Evolutionary conservation across 2,113 vertebrate genomes (phyloP).

Genomic region (Zosterops pallidus): DNA sequence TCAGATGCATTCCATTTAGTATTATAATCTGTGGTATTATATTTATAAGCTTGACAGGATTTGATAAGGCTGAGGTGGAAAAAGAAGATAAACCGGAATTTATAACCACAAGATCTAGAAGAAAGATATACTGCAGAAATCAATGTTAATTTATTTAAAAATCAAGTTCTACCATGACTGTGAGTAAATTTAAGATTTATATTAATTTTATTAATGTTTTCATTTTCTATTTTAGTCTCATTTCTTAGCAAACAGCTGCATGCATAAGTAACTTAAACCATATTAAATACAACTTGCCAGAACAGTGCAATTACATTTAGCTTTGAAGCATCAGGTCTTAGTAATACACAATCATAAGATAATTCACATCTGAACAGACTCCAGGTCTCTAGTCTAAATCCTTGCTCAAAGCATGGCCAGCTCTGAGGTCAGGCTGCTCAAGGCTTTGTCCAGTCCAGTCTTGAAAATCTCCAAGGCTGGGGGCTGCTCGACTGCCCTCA

Average conservation of each 20-base stretch:
- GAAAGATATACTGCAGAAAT: not conserved
- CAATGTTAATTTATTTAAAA: not conserved
- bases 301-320: not conserved
- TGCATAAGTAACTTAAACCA: not conserved
- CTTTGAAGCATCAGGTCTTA: not conserved
- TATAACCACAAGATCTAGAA: not conserved
- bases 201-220: not conserved
- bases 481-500: not conserved
- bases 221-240: not conserved
- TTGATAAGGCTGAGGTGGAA: not conserved
- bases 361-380: not conserved
- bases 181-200: not conserved
- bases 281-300: not conserved
- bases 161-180: not conserved
- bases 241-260: not conserved
- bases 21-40: not conserved
- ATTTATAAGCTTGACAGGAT: not conserved
- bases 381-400: not conserved
- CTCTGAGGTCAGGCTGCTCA: not conserved
- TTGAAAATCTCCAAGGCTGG: not conserved
- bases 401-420: not conserved
- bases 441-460: not conserved
- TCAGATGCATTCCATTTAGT: not conserved
- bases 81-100: not conserved
- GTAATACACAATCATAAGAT: not conserved